Percentiles rank a stretch among this genome's conserved stretches.
Conservation (phyloP, 2,888 invertebrate genomes). For the Eledona agricola region DNA sequence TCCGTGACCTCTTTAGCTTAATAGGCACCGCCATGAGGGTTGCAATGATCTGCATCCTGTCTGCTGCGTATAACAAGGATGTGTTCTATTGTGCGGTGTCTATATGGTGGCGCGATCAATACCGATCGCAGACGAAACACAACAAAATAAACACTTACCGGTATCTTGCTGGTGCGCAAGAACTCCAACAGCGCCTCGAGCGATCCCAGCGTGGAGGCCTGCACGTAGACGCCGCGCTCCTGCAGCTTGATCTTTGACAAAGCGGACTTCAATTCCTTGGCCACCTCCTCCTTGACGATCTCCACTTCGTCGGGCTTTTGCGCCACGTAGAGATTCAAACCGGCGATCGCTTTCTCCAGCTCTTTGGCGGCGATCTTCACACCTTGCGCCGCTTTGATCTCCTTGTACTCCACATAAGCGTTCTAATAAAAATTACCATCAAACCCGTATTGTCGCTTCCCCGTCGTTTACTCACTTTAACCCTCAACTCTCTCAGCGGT, state of each 20-base stretch:
- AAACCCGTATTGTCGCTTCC: neutral
- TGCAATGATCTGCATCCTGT: slow-evolving; percentile 43
- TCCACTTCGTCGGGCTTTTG: slow-evolving; percentile 95
- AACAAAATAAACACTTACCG: slow-evolving; percentile 69
- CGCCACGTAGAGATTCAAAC: slow-evolving; percentile 91
- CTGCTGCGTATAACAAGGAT: slow-evolving; percentile 38
- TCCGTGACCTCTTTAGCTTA: slow-evolving; percentile 38
- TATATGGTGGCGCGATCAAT: too few species aligned
- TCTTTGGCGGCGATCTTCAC: slow-evolving; percentile 99
- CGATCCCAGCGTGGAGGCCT: slow-evolving; percentile 98
- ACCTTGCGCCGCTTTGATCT: slow-evolving; percentile 95
- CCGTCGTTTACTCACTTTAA: slow-evolving; percentile 73
- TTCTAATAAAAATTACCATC: slow-evolving; percentile 66
- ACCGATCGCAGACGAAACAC: too few species aligned
- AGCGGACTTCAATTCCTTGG: slow-evolving; percentile 86
- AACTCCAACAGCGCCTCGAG: slow-evolving; percentile 96
- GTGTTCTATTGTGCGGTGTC: slow-evolving; percentile 40
- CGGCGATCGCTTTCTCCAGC: slow-evolving; percentile 96
- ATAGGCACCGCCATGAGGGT: slow-evolving; percentile 38
- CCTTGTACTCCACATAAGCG: slow-evolving; percentile 93
- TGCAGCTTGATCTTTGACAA: slow-evolving; percentile 91
- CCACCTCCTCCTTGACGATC: slow-evolving; percentile 83
- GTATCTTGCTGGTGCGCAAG: slow-evolving; percentile 89
- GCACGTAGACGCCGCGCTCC: slow-evolving; percentile 97
- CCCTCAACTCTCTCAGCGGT: slow-evolving; percentile 95